phyloP scores from a whole-genome alignment of 2,888 invertebrate species.

The Oxytorus armatus region DNA sequence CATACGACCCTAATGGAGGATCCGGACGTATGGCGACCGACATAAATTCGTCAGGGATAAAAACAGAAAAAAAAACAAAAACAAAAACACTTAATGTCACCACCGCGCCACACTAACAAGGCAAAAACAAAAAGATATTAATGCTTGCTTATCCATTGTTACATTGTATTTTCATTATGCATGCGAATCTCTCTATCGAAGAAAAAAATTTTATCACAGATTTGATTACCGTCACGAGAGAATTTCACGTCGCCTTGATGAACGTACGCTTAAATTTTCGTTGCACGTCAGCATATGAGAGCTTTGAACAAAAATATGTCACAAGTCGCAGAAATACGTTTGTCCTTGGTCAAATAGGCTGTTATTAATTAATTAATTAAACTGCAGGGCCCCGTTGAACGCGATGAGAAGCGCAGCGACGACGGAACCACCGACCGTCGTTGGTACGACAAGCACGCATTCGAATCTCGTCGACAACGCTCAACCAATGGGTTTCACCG shows the following conservation, averaged over 20 bases:
- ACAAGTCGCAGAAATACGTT: not conserved
- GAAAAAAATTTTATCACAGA: no score
- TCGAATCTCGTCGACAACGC: conserved; percentile 93
- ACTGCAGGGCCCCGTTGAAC: conserved; percentile 90
- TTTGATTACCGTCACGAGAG: no score
- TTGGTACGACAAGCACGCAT: conserved; percentile 87
- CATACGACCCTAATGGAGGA: conserved; percentile 96
- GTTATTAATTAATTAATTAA: no score
- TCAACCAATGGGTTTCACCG: conserved; percentile 91
- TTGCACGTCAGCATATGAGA: not conserved
- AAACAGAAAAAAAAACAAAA: conserved; percentile 67
- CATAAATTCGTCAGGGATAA: conserved; percentile 87
- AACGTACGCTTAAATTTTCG: not conserved
- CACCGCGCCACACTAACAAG: conserved; percentile 83
- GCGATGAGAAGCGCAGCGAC: conserved; percentile 92
- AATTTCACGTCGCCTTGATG: not conserved
- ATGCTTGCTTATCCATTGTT: conserved; percentile 43
- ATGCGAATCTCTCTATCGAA: no score
- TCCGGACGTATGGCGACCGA: conserved; percentile 96
- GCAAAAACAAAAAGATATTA: conserved; percentile 77
- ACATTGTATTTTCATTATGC: not conserved
- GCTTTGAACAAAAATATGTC: not conserved
- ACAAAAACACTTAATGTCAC: conserved; percentile 74
- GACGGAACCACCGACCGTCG: conserved; percentile 76
- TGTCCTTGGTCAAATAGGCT: no score